Evolutionary conservation across 2,797 vertebrate genomes (phyloP).

Genomic region (Silurus aristotelis): DNA sequence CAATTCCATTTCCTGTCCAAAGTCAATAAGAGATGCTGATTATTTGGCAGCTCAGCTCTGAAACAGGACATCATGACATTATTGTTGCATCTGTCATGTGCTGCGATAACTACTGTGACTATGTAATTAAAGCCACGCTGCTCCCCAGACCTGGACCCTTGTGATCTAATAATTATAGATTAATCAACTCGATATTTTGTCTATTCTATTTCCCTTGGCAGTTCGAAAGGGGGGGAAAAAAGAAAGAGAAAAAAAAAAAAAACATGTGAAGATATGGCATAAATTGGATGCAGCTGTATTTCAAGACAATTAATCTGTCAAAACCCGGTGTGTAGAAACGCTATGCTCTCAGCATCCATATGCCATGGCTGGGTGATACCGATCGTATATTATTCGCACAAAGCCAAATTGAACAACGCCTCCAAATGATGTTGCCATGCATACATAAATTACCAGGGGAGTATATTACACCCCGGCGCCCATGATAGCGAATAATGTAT

Average conservation of each 20-base stretch:
- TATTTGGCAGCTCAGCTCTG: slow-evolving; percentile 53
- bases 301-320: slow-evolving; percentile 63
- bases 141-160: slow-evolving; percentile 49
- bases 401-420: slow-evolving; percentile 56
- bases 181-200: slow-evolving; percentile 58
- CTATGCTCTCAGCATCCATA: slow-evolving; percentile 61
- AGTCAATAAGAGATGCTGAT: slow-evolving; percentile 44
- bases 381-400: slow-evolving; percentile 60
- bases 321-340: slow-evolving; percentile 37
- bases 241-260: slow-evolving; percentile 13
- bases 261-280: slow-evolving; percentile 56
- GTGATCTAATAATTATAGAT: slow-evolving; percentile 66
- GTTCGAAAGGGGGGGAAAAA: slow-evolving; percentile 8
- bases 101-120: slow-evolving; percentile 49
- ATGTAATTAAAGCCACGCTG: slow-evolving; percentile 54
- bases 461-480: slow-evolving; percentile 43
- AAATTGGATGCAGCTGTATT: slow-evolving; percentile 63
- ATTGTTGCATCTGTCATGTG: slow-evolving; percentile 60
- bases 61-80: slow-evolving; percentile 50
- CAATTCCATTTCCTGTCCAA: not conserved
- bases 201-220: slow-evolving; percentile 48
- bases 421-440: slow-evolving; percentile 53
- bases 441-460: slow-evolving; percentile 55
- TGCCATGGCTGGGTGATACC: slow-evolving; percentile 59
- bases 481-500: slow-evolving; percentile 41